Base-by-base conservation (phyloP, 2,113 vertebrate genomes). In the Hipposideros armiger region DNA sequence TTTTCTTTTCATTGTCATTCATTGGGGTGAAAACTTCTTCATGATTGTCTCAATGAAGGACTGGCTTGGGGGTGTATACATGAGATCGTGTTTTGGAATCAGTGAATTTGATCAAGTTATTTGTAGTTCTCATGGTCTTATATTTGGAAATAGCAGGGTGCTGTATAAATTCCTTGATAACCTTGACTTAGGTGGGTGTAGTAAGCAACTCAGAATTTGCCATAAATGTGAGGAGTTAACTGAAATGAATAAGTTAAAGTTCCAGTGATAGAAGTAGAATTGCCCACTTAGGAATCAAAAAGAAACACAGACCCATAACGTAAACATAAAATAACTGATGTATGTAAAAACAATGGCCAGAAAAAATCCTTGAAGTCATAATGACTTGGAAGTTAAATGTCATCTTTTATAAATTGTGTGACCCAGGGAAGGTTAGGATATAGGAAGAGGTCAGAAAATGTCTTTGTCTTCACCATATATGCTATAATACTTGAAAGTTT, bases 321-420 rank as follows among this genome's bases (percentile, higher is more conserved):
- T 93, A 95, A 96, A 94, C 69, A 89, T 86, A 97, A 97, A 97
- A 94, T 94, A 96, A 95, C 88, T 73, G 85, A 97, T 85, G 85
- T 80, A 91, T 96, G 56, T 97, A 90, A 64, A 96, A 96, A 91
- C n/a, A 82, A n/a, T 91, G 45, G 45, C 67, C 20, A 83, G 91
- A 92, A 93, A 92, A 74, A 83, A 83, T 70, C 42, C 42, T 82
- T 95, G 91, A 88, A 94, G 30, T 91, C 67, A 85, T 62, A 95
- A 96, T 83, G 45, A 72, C 62, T 76, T 95, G 60, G 36, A 77
- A 96, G 81, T 92, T 96, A 96, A 98, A 97, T 83, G 91, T 92
- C 91, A 96, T 95, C 73, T 72, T 89, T 96, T 92, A 52, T 86
- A 95, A 67, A 67, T 8, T 90, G 42, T 78, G n/a, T 91, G 56